These are phyloP conservation scores for Channallabes apus DNA, from an alignment of 2,797 vertebrate genomes.

Conservation along the genomic window DNA sequence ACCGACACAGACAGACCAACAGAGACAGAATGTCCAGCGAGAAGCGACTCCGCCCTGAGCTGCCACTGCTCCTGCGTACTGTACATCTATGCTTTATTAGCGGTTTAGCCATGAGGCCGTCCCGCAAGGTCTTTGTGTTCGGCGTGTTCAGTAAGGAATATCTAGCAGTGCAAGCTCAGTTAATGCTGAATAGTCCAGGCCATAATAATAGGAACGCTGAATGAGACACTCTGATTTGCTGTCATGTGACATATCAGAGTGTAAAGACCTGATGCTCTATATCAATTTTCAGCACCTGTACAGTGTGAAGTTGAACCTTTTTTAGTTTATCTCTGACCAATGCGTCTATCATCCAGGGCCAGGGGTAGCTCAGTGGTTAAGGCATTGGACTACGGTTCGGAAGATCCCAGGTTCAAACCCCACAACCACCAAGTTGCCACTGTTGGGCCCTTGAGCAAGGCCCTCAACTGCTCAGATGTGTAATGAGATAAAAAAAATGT, in stretches of 20 bases:
- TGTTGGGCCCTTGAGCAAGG: too few relatives aligned
- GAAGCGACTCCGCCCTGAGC: neutral
- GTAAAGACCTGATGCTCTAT: neutral
- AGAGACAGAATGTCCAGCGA: neutral
- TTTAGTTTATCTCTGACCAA: too few relatives aligned
- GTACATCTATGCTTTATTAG: conserved; percentile 8
- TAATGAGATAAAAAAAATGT: too few relatives aligned
- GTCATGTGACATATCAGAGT: neutral
- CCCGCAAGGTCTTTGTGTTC: neutral
- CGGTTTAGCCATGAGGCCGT: neutral
- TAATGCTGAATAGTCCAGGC: neutral
- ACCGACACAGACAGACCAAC: neutral
- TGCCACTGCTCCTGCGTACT: neutral
- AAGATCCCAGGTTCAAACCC: too few relatives aligned
- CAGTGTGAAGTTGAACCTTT: too few relatives aligned
- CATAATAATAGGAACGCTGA: neutral
- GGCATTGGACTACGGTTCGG: too few relatives aligned
- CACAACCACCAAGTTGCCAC: too few relatives aligned
- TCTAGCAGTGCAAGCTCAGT: neutral
- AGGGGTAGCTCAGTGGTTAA: too few relatives aligned
- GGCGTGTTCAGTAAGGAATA: neutral
- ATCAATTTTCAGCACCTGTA: neutral
- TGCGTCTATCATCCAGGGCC: too few relatives aligned
- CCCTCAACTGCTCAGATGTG: too few relatives aligned
- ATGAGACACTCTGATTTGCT: neutral